These are phyloP conservation scores for Pocillopora meandrina DNA, from an alignment of 92 coral and sea anemone species.

Conservation along the genomic window DNA sequence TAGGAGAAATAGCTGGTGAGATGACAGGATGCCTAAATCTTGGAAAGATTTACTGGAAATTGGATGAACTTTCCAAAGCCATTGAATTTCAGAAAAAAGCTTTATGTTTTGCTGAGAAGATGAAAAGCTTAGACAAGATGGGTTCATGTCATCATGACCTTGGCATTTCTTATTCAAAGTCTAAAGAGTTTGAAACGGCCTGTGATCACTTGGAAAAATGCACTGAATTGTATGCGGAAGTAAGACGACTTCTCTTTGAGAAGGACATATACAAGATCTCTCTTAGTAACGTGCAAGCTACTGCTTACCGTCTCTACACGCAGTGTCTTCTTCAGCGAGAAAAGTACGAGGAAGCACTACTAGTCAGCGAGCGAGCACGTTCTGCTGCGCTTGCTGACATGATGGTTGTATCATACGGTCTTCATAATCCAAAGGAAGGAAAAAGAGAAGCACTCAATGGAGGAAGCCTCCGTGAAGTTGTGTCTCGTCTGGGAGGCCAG, in stretches of 20 bases:
- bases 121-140: background rate
- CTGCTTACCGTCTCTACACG: conserved; percentile 23
- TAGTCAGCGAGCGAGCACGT: conserved; percentile 15
- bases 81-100: conserved; percentile 5
- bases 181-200: background rate
- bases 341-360: conserved; percentile 19
- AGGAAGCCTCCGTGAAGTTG: conserved; percentile 16
- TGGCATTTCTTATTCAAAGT: background rate
- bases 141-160: background rate
- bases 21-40: background rate
- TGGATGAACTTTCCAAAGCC: conserved; percentile 13
- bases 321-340: conserved; percentile 20
- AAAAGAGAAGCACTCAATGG: conserved; percentile 7
- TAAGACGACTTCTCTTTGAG: conserved; percentile 8
- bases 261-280: conserved; percentile 16
- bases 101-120: background rate
- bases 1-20: conserved; percentile 15
- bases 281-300: background rate
- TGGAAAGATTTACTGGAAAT: background rate
- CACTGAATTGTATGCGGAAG: background rate
- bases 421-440: background rate
- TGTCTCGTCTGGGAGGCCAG: background rate
- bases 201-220: conserved; percentile 2
- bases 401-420: conserved; percentile 17
- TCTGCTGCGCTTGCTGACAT: conserved; percentile 31